A percentile compares a stretch with the other conserved stretches of the same genome.
These are phyloP conservation scores for Cyclopterus lumpus DNA, from an alignment of 2,797 vertebrate species.

Conservation along the genomic window DNA sequence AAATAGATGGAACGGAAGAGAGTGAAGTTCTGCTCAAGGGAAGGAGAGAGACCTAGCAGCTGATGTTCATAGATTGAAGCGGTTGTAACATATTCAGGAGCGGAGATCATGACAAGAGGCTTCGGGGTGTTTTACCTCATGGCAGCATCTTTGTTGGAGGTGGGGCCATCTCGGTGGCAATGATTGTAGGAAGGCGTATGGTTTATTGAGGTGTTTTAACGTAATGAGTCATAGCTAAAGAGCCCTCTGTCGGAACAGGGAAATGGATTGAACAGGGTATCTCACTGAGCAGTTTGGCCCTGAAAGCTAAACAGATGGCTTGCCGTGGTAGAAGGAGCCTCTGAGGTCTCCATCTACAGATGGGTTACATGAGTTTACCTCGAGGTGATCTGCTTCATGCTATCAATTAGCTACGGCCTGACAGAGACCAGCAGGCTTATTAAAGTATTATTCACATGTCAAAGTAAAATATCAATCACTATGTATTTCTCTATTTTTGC, in stretches of 20 bases:
- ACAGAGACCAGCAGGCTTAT: constrained; percentile 43
- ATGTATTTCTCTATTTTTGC: background rate
- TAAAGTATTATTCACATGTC: constrained; percentile 44
- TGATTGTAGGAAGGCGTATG: constrained; percentile 25
- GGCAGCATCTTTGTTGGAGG: constrained; percentile 42
- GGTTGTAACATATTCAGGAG: constrained; percentile 54
- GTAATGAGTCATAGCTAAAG: constrained; percentile 72
- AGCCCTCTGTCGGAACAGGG: constrained; percentile 47
- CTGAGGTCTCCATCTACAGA: constrained; percentile 72
- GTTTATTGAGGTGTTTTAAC: constrained; percentile 67
- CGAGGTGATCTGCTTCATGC: constrained; percentile 49
- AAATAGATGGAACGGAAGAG: constrained; percentile 56
- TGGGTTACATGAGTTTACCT: constrained; percentile 55
- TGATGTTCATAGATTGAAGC: constrained; percentile 55
- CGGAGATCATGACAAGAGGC: constrained; percentile 47
- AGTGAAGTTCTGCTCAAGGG: constrained; percentile 52
- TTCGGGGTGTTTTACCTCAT: constrained; percentile 27
- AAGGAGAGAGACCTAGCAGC: constrained; percentile 28
- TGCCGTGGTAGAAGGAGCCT: constrained; percentile 53
- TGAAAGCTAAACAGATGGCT: constrained; percentile 81
- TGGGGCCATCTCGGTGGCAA: constrained; percentile 30
- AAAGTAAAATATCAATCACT: constrained; percentile 27
- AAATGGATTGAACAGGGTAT: constrained; percentile 68
- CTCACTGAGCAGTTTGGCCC: constrained; percentile 62
- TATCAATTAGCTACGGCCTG: constrained; percentile 62